Base-by-base conservation (phyloP, 2,113 vertebrate genomes). In the Mormoops blainvillei region DNA sequence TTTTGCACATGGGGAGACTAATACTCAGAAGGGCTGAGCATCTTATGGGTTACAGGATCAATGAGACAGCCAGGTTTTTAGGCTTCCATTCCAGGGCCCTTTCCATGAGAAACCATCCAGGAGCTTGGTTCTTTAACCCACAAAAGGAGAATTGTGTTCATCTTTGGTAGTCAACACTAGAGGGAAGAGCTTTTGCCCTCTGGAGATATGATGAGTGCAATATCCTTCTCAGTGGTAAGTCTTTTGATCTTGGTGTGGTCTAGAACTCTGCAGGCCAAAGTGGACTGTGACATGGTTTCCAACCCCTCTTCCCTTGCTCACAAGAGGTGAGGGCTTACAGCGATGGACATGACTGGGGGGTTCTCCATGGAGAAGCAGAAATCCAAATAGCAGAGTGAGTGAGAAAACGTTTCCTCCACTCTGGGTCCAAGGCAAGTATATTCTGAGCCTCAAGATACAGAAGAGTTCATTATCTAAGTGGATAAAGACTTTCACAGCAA, bases 391-490 rank as follows among this genome's bases (percentile, higher is more conserved):
- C 56, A 70, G 52, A 91, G 15, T 65, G 28, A 82, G 18, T 83
- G 22, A 68, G 77, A 94, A 89, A 65, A 22, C 71, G 12, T 5
- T 56, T 87, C 14, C 15, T 84, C 8, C 18, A 22, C 56, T 83
- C 63, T 91, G 71, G 28, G 43, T 88, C 65, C 28, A 81, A 73
- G 33, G 45, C 14, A 82, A 92, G 68, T 19, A 45, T 26, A 73
- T 73, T 74, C 22, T n/a, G 56, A 24, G 20, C 18, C 65, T 15
- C 38, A 58, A 58, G 81, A 86, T 73, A 73, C 13, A 92, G 87
- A 93, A 71, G 26, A n/a, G 20, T 91, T 92, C 58, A 87, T 77
- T 63, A 73, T 9, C 33, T 84, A 95, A 97, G 61, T 80, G 56
- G 67, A 94, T 82, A 45, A 65, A 71, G 58, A 76, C 31, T 85